These are phyloP conservation scores for Silurus glanis DNA, from an alignment of 2,113 vertebrate genomes.

Conservation along the genomic window DNA sequence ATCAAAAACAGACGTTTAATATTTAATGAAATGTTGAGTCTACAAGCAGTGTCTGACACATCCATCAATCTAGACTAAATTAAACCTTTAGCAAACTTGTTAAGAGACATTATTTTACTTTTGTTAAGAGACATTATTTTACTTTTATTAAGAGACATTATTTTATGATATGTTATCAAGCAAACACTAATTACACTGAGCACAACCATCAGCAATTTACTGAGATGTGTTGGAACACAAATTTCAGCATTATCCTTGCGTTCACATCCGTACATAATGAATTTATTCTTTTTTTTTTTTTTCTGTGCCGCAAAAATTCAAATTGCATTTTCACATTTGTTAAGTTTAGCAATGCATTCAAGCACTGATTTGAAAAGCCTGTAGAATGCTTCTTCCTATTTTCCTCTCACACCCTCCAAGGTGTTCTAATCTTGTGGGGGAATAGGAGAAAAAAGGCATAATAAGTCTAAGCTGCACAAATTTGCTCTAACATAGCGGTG, in stretches of 20 bases:
- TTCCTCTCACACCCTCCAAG: background rate
- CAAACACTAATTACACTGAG: slow-evolving; percentile 8
- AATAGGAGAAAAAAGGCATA: slow-evolving; percentile 2
- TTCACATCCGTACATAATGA: slow-evolving; percentile 46
- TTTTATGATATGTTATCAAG: background rate
- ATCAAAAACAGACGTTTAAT: slow-evolving; percentile 2
- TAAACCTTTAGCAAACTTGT: background rate
- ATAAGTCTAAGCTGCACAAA: background rate
- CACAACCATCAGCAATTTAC: slow-evolving; percentile 26
- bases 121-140: no score
- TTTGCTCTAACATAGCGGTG: slow-evolving; percentile 13
- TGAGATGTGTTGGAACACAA: slow-evolving; percentile 33
- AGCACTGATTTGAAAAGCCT: slow-evolving; percentile 26
- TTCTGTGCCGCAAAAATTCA: slow-evolving; percentile 43
- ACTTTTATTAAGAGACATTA: no score
- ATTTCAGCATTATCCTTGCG: slow-evolving; percentile 34
- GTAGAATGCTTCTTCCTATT: slow-evolving; percentile 26
- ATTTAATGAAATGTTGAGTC: background rate
- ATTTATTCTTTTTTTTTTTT: slow-evolving; percentile 49
- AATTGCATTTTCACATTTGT: slow-evolving; percentile 49
- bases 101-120: background rate
- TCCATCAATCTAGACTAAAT: background rate
- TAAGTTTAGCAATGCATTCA: slow-evolving; percentile 36
- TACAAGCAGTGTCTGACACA: background rate
- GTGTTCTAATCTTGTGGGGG: slow-evolving; percentile 26